Conservation (phyloP, 2,113 vertebrate species). For the Neogobius melanostomus region DNA sequence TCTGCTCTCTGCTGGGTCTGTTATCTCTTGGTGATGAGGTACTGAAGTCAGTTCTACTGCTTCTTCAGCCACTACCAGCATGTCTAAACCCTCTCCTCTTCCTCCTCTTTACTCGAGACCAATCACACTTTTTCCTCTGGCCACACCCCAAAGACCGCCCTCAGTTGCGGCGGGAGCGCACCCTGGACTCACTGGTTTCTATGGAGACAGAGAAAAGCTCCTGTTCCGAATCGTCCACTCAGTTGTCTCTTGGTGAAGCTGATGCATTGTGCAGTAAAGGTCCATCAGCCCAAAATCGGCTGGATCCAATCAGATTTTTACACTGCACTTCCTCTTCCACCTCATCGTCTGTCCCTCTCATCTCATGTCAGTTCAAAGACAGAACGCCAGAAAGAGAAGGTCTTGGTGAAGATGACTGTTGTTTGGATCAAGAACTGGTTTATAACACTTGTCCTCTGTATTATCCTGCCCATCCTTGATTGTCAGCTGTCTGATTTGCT, state of each 20-base stretch:
- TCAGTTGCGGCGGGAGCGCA: conserved; percentile 68
- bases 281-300: conserved; percentile 30
- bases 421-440: conserved; percentile 50
- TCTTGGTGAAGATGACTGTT: conserved; percentile 68
- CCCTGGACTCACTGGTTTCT: conserved; percentile 71
- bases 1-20: conserved; percentile 88
- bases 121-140: conserved; percentile 82
- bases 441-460: conserved; percentile 48
- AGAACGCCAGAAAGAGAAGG: conserved; percentile 62
- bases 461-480: conserved; percentile 59
- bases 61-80: conserved; percentile 89
- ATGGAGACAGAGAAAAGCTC: conserved; percentile 88
- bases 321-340: conserved; percentile 69
- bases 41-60: conserved; percentile 86
- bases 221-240: conserved; percentile 83
- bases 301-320: conserved; percentile 59
- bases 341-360: conserved; percentile 75
- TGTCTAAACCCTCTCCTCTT: conserved; percentile 94
- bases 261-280: conserved; percentile 74
- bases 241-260: conserved; percentile 81
- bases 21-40: conserved; percentile 88
- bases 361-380: conserved; percentile 80
- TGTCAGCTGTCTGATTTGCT: conserved; percentile 31
- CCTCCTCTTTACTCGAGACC: conserved; percentile 88
- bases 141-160: conserved; percentile 62